A percentile compares a stretch with the other conserved stretches of the same genome.
Evolutionary conservation across 2,797 vertebrate genomes (phyloP).

Genomic region (Clarias pachynema): DNA sequence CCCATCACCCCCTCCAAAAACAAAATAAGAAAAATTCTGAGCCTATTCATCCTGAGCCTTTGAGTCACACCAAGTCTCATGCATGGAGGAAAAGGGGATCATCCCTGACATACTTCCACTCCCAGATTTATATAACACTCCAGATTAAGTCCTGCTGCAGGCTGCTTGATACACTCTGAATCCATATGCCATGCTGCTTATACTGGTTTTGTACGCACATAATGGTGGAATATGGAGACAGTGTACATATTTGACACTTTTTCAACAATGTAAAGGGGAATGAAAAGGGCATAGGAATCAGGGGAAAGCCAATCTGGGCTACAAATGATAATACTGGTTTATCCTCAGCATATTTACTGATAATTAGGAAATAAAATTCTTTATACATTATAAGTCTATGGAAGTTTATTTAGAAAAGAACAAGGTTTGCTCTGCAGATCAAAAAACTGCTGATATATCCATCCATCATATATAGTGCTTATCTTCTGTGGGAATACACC

Average conservation of each 20-base stretch:
- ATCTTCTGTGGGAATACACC: too few species aligned
- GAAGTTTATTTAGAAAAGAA: neutral
- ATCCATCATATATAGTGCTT: too few species aligned
- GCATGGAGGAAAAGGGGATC: constrained; percentile 46
- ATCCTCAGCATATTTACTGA: neutral
- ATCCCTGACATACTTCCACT: constrained; percentile 48
- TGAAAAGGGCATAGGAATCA: neutral
- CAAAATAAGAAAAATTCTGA: neutral
- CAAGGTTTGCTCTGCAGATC: neutral
- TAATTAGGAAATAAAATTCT: neutral
- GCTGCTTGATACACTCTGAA: constrained; percentile 25
- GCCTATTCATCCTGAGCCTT: constrained; percentile 31
- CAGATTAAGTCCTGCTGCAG: constrained; percentile 43
- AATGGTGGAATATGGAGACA: constrained; percentile 27
- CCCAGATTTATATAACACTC: constrained; percentile 40
- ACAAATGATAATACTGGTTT: neutral
- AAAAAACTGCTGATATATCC: neutral
- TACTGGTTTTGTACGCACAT: constrained; percentile 38
- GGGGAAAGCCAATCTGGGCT: neutral
- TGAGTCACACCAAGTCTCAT: constrained; percentile 39
- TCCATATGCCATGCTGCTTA: constrained; percentile 36
- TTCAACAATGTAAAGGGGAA: constrained; percentile 6
- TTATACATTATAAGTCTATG: neutral
- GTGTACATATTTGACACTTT: constrained; percentile 9
- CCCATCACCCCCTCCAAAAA: constrained; percentile 6